A percentile compares a stretch with the other conserved stretches of the same genome.
phyloP scores from a whole-genome alignment of 2,797 vertebrate species.

The Rhynchotus rufescens region DNA sequence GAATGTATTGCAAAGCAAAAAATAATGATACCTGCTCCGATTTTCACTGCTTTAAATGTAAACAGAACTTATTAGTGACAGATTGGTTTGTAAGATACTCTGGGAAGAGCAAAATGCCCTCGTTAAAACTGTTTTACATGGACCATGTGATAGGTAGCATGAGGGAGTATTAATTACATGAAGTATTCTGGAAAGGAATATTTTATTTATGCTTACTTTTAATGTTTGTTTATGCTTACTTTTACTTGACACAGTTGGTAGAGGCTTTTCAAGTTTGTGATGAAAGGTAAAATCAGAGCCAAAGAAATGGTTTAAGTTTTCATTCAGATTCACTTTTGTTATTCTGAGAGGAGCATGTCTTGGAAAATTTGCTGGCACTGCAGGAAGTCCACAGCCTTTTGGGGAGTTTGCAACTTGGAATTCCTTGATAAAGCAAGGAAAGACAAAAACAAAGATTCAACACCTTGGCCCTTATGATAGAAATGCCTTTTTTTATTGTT shows the following conservation, averaged over 20 bases:
- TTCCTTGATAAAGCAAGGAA: constrained; percentile 19
- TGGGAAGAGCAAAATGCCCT: not conserved
- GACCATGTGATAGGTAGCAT: not conserved
- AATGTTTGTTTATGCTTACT: constrained; percentile 59
- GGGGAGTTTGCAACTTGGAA: constrained; percentile 56
- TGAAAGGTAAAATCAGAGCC: constrained; percentile 68
- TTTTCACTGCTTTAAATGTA: not conserved
- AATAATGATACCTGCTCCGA: not conserved
- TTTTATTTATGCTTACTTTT: constrained; percentile 69
- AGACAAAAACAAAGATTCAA: not conserved
- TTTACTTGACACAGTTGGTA: constrained; percentile 67
- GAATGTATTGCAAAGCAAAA: not conserved
- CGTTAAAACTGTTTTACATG: not conserved
- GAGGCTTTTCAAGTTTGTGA: constrained; percentile 76
- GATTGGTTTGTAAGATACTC: not conserved
- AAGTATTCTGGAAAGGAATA: not conserved
- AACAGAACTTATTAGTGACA: too few relatives aligned
- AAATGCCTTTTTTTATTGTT: not conserved
- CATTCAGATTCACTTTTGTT: constrained; percentile 68
- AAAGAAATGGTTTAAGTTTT: constrained; percentile 72
- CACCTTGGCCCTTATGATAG: not conserved
- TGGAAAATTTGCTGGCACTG: constrained; percentile 69
- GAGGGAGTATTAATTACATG: not conserved
- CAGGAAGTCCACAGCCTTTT: constrained; percentile 76
- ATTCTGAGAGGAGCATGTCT: constrained; percentile 75